Percentiles rank a stretch among this genome's conserved stretches.
Conservation (phyloP, 2,888 invertebrate species). For the Brenthis ino region DNA sequence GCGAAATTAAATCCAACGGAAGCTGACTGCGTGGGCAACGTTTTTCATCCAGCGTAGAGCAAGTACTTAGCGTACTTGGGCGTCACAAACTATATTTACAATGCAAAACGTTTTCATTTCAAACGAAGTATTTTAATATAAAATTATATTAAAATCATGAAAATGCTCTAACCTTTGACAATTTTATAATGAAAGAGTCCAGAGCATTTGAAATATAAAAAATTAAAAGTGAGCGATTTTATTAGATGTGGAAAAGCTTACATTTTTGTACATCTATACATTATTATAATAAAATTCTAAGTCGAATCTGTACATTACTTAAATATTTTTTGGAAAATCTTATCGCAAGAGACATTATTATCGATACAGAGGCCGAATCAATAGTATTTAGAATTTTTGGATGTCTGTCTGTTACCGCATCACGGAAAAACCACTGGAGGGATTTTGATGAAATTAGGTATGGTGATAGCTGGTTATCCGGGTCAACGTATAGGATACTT, state of each 20-base stretch:
- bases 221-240: not conserved
- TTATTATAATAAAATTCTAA: not conserved
- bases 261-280: not conserved
- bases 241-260: not conserved
- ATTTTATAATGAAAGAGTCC: conserved; percentile 6
- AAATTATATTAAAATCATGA: conserved; percentile 13
- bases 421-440: too few relatives aligned
- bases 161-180: conserved; percentile 10
- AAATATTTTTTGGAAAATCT: too few relatives aligned
- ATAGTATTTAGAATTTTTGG: too few relatives aligned
- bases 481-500: too few relatives aligned
- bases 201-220: not conserved
- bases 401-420: too few relatives aligned
- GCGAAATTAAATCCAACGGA: conserved; percentile 9
- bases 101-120: conserved; percentile 15
- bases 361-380: too few relatives aligned
- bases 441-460: too few relatives aligned
- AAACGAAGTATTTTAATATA: conserved; percentile 1
- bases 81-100: conserved; percentile 13
- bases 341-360: too few relatives aligned
- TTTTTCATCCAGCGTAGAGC: conserved; percentile 17
- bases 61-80: not conserved
- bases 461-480: too few relatives aligned
- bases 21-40: conserved; percentile 10
- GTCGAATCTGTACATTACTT: too few relatives aligned